Conservation (phyloP, 2,888 invertebrate genomes). For the Iphiclides podalirius region DNA sequence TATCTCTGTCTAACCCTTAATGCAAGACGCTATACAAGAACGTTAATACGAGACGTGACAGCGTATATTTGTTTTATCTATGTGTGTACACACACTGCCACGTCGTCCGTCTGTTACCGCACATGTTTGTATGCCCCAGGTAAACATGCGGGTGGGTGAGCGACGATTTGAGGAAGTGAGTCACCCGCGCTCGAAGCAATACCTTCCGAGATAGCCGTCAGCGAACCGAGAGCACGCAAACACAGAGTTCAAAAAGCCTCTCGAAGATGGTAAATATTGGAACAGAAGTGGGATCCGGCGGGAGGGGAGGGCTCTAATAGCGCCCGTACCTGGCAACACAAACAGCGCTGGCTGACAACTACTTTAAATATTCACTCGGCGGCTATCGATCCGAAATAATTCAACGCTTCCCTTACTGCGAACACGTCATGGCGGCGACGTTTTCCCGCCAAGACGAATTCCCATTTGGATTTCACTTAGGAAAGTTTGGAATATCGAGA, state of each 20-base stretch:
- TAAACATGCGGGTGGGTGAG: slow-evolving; percentile 57
- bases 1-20: no score
- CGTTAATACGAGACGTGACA: no score
- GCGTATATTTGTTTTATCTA: no score
- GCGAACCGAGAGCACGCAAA: slow-evolving; percentile 79
- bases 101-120: slow-evolving; percentile 33
- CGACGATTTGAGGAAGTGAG: slow-evolving; percentile 64
- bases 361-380: slow-evolving; percentile 58
- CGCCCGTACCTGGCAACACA: slow-evolving; percentile 80
- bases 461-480: no score
- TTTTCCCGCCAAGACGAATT: no score
- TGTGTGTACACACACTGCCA: no score
- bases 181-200: slow-evolving; percentile 76
- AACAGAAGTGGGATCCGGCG: slow-evolving; percentile 74
- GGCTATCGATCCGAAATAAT: slow-evolving; percentile 43
- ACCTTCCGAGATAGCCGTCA: slow-evolving; percentile 70
- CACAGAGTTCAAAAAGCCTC: slow-evolving; percentile 78
- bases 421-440: no score
- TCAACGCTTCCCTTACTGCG: slow-evolving; percentile 4
- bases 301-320: slow-evolving; percentile 57
- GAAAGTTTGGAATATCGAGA: no score
- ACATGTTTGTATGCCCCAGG: slow-evolving; percentile 55
- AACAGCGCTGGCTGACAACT: slow-evolving; percentile 58
- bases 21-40: no score
- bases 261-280: slow-evolving; percentile 79